Evolutionary conservation across 1,140 invertebrate genomes (phyloP).

Genomic region (Reticulitermes speratus): DNA sequence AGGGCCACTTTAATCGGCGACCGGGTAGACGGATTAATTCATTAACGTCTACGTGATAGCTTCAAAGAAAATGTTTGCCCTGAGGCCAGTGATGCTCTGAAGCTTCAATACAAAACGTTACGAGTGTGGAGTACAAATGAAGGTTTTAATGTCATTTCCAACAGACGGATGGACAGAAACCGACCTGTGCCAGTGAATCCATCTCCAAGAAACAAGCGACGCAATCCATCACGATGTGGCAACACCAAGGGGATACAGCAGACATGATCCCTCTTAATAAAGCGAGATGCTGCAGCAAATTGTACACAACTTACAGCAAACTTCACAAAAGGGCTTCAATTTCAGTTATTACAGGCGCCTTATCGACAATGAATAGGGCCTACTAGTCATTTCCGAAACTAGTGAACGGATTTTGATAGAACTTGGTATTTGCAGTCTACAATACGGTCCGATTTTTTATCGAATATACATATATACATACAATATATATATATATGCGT

Average conservation of each 20-base stretch:
- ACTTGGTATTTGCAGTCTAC: too few species aligned
- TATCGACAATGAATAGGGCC: too few species aligned
- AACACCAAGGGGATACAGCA: neutral
- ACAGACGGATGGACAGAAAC: neutral
- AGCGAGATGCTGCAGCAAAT: neutral
- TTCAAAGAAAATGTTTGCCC: neutral
- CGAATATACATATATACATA: too few species aligned
- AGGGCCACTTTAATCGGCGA: too few species aligned
- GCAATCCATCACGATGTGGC: slow-evolving; percentile 8
- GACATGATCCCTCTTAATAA: slow-evolving; percentile 13
- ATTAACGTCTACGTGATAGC: too few species aligned
- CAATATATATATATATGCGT: too few species aligned
- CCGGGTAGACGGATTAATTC: too few species aligned
- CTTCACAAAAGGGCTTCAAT: neutral
- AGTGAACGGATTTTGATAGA: too few species aligned
- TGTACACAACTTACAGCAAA: neutral
- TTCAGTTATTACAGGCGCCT: too few species aligned
- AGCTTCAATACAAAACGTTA: neutral
- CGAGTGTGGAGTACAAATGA: slow-evolving; percentile 2
- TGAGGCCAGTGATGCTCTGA: neutral
- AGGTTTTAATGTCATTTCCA: slow-evolving; percentile 11
- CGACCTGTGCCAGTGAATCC: neutral
- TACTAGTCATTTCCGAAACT: too few species aligned
- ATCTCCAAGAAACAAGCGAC: slow-evolving; percentile 9
- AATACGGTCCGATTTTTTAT: too few species aligned